A percentile compares a stretch with the other conserved stretches of the same genome.
These are phyloP conservation scores for Columba livia DNA, from an alignment of 2,113 vertebrate genomes.

Conservation along the genomic window DNA sequence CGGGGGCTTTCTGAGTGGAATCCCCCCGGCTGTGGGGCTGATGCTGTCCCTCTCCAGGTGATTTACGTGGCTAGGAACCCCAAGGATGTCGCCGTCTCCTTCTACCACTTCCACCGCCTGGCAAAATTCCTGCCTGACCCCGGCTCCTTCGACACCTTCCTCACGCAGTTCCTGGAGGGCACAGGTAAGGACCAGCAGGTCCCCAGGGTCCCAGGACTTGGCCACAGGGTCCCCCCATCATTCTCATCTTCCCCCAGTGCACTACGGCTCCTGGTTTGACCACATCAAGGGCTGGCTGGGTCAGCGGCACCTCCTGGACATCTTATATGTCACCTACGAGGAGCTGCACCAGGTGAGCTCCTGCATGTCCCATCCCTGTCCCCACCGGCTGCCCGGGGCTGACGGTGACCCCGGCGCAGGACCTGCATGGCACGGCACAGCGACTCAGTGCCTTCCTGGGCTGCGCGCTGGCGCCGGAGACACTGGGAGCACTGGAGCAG, in stretches of 20 bases:
- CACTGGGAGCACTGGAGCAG: slow-evolving; percentile 65
- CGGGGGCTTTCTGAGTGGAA: background rate
- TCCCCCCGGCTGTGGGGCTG: accelerated
- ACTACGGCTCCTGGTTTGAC: slow-evolving; percentile 87
- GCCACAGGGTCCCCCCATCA: accelerated
- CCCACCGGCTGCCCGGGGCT: accelerated
- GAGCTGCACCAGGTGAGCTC: slow-evolving; percentile 80
- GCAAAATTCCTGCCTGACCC: slow-evolving; percentile 83
- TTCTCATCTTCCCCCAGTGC: slow-evolving; percentile 54
- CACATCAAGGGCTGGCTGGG: slow-evolving; percentile 84
- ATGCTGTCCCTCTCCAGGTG: slow-evolving; percentile 61
- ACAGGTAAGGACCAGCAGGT: slow-evolving; percentile 61
- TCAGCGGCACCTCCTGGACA: slow-evolving; percentile 63
- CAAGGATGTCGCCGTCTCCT: slow-evolving; percentile 85
- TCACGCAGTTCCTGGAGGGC: slow-evolving; percentile 76
- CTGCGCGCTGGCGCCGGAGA: slow-evolving; percentile 60
- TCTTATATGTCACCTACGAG: slow-evolving; percentile 83
- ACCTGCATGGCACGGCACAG: slow-evolving; percentile 65
- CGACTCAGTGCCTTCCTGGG: slow-evolving; percentile 78
- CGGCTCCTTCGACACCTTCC: slow-evolving; percentile 77
- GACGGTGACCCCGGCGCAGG: slow-evolving; percentile 48
- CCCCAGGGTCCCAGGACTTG: accelerated
- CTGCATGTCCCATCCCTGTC: accelerated
- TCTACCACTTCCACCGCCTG: slow-evolving; percentile 84
- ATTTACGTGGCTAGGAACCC: slow-evolving; percentile 88